Evolutionary conservation across 2,113 vertebrate genomes (phyloP), one percentile per base, ranked within the genome.

Genomic region (Spermophilus dauricus): DNA sequence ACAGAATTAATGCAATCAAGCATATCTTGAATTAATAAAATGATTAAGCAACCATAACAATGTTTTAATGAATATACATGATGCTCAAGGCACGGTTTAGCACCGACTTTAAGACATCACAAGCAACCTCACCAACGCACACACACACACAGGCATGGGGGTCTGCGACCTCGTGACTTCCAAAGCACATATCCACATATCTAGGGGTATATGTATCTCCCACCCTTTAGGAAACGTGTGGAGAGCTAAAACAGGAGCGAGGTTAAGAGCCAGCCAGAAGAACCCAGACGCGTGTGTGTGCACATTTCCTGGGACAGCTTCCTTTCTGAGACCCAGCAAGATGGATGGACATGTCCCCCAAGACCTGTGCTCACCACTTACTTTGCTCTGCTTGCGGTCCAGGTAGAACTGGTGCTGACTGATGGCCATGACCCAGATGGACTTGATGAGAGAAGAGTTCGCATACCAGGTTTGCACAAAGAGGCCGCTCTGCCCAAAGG

Each of bases 321-420:
- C 85, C 75, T 24, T 1, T 0, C 56, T 24, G 63, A 97, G 90
- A 24, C 13, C 94, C 92, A 89, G 73, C 61, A 96, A 91, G 75
- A 34, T 37, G 91, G 39, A 4, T 56, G 65, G 91, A 42, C 17
- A 18, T 37, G 48, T 24, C 73, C 65, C 37, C 4, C 10, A 8
- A 84, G 88, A 91, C 85, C 77, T 30, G 51, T 34, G 56, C 18
- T 9, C 24, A 11, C 24, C 91, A 77, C 99, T 99, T 98, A 99
- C 99, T 99, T 99, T 99, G 98, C 99, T 99, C 98, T 99, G 99
- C 95, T 99, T 99, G 97, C 99, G 99, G 97, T 99, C 99, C 99
- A 99, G 98, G 99, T 99, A 99, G 97, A 99, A 99, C 98, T 99
- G 99, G 98, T 99, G 99, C 95, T 99, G 99, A 99, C 99, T 99